Evolutionary conservation across 2,113 vertebrate species (phyloP).

Genomic region (Nymphicus hollandicus): DNA sequence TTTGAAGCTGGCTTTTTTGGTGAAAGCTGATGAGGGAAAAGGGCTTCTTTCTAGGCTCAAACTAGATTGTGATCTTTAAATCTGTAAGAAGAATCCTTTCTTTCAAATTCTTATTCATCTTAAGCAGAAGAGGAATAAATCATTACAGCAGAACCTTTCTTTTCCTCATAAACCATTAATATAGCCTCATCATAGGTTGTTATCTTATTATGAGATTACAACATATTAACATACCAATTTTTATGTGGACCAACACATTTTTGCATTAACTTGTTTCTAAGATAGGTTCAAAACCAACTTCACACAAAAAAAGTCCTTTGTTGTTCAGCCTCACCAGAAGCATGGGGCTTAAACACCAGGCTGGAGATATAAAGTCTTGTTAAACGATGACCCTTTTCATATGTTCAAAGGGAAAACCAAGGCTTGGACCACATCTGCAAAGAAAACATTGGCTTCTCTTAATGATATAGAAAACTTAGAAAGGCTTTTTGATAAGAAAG

Average conservation of each 20-base stretch:
- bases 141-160: background rate
- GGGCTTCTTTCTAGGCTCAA: background rate
- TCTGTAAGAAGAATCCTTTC: background rate
- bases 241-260: background rate
- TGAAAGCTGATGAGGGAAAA: background rate
- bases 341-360: background rate
- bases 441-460: background rate
- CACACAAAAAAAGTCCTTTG: background rate
- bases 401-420: background rate
- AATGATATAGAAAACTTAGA: background rate
- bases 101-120: background rate
- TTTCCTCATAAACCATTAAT: background rate
- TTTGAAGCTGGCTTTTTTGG: background rate
- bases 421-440: background rate
- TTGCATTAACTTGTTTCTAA: background rate
- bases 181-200: accelerated
- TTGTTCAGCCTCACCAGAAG: background rate
- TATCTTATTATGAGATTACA: background rate
- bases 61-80: background rate
- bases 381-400: background rate
- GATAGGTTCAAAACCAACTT: background rate
- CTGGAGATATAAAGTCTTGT: background rate
- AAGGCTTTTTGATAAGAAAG: background rate
- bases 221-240: background rate
- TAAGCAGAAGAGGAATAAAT: background rate